These are phyloP conservation scores for Nyctibius bracteatus DNA, from an alignment of 2,113 vertebrate species.

Conservation along the genomic window DNA sequence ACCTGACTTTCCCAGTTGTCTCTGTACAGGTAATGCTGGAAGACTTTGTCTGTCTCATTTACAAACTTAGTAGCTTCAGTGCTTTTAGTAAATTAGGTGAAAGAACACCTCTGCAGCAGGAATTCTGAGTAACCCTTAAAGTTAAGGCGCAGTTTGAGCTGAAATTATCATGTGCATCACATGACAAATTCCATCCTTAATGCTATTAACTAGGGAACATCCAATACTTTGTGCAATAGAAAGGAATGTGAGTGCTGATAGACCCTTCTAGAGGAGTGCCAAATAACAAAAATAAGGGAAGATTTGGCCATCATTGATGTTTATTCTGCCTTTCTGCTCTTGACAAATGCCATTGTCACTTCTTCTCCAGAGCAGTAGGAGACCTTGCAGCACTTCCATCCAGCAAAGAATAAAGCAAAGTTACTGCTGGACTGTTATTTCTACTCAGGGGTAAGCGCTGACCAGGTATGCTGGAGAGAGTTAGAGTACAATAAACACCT, in stretches of 20 bases:
- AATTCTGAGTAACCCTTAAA: neutral
- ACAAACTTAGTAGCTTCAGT: neutral
- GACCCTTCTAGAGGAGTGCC: neutral
- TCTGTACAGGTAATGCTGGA: neutral
- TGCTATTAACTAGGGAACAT: neutral
- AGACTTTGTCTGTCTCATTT: neutral
- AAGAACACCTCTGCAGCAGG: neutral
- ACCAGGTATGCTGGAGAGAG: neutral
- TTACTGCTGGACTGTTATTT: neutral
- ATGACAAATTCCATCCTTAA: neutral
- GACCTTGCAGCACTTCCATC: neutral
- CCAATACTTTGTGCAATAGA: neutral
- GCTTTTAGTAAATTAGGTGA: neutral
- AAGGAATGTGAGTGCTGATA: neutral
- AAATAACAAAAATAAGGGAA: neutral
- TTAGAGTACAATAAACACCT: rapidly evolving
- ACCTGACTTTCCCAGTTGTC: neutral
- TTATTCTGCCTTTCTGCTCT: neutral
- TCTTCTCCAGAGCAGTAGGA: neutral
- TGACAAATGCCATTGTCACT: neutral
- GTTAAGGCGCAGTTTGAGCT: neutral
- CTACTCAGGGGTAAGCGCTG: neutral
- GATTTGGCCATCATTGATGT: neutral
- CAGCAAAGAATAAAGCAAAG: neutral
- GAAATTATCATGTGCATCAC: neutral